Evolutionary conservation across 2,797 vertebrate species (phyloP).

Genomic region (Diglossa cyanea): DNA sequence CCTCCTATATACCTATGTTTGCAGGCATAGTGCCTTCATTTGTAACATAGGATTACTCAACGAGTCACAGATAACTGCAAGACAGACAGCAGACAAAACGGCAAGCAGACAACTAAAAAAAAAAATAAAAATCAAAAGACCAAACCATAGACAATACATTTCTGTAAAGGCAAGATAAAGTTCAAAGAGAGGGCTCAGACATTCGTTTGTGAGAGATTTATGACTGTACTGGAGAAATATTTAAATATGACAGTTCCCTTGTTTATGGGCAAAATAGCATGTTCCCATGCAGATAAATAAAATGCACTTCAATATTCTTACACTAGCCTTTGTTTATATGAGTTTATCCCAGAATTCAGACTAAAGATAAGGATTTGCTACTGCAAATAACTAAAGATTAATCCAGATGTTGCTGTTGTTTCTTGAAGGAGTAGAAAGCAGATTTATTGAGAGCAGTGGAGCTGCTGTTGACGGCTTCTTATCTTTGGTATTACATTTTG

Average conservation of each 20-base stretch:
- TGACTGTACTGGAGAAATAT: slow-evolving; percentile 23
- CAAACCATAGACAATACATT: background rate
- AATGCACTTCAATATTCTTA: slow-evolving; percentile 43
- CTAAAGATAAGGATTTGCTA: slow-evolving; percentile 34
- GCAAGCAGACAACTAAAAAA: background rate
- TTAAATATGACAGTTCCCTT: slow-evolving; percentile 42
- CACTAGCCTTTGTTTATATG: slow-evolving; percentile 34
- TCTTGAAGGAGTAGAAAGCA: background rate
- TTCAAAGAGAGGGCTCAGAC: slow-evolving; percentile 38
- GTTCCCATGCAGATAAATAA: slow-evolving; percentile 46
- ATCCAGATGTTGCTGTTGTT: background rate
- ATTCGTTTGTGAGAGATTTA: slow-evolving; percentile 36
- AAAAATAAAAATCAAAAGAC: background rate
- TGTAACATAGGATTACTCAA: background rate
- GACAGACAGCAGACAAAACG: background rate
- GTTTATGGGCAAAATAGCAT: slow-evolving; percentile 1
- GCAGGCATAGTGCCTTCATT: background rate
- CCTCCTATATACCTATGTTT: background rate
- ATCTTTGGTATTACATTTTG: background rate
- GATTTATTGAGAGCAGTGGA: background rate
- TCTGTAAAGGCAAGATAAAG: slow-evolving; percentile 29
- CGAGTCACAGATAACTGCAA: background rate
- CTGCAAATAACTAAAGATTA: slow-evolving; percentile 16
- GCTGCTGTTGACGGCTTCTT: slow-evolving; percentile 15
- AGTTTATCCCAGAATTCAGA: slow-evolving; percentile 35